A percentile compares a stretch with the other conserved stretches of the same genome.
Conservation (phyloP, 2,797 vertebrate genomes). For the Danio aesculapii region DNA sequence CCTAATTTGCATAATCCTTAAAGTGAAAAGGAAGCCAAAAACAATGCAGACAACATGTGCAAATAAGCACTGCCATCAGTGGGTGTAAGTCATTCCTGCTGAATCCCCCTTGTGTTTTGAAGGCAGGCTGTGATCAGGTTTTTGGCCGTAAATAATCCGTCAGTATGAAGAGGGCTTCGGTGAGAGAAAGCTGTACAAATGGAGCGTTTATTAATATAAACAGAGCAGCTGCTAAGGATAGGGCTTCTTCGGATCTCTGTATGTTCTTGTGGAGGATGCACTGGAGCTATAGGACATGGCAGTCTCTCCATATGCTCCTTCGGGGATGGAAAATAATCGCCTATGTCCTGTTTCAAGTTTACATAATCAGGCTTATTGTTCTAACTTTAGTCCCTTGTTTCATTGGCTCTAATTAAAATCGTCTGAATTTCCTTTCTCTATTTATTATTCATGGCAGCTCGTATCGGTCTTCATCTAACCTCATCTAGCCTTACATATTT, state of each 20-base stretch:
- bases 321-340: slow-evolving; percentile 57
- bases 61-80: neutral
- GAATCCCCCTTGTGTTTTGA: neutral
- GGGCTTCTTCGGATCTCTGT: neutral
- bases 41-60: neutral
- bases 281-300: neutral
- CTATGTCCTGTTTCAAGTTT: slow-evolving; percentile 70
- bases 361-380: slow-evolving; percentile 66
- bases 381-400: slow-evolving; percentile 34
- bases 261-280: neutral
- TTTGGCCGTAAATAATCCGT: neutral
- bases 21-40: neutral
- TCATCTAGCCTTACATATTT: slow-evolving; percentile 2
- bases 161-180: neutral
- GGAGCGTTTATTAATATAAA: neutral
- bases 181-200: neutral
- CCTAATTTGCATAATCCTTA: neutral
- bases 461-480: slow-evolving; percentile 5
- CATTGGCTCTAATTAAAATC: slow-evolving; percentile 45
- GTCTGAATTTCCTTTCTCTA: neutral
- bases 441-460: neutral
- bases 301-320: slow-evolving; percentile 37
- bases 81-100: neutral
- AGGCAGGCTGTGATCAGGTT: neutral
- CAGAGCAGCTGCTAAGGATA: neutral